A percentile compares a stretch with the other conserved stretches of the same genome.
Evolutionary conservation across 2,113 vertebrate genomes (phyloP).

Genomic region (Chitala chitala): DNA sequence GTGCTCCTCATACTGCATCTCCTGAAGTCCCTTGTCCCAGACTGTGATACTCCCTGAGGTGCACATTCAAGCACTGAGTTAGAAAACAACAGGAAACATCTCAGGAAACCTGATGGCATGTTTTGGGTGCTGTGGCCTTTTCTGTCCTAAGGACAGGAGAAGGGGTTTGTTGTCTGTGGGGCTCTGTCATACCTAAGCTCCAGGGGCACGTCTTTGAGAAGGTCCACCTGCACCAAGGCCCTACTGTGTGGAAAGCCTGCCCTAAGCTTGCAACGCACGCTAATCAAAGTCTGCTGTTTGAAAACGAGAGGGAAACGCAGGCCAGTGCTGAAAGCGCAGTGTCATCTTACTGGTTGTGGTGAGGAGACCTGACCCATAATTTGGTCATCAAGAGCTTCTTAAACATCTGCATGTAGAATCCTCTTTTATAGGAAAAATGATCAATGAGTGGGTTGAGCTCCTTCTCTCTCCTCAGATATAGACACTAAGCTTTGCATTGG

Average conservation of each 20-base stretch:
- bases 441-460: not conserved
- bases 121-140: not conserved
- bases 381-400: not conserved
- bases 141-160: not conserved
- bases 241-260: not conserved
- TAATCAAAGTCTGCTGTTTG: not conserved
- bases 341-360: not conserved
- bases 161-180: too few relatives aligned
- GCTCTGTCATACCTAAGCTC: too few relatives aligned
- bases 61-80: not conserved
- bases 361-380: not conserved
- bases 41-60: too few relatives aligned
- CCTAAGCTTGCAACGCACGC: not conserved
- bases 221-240: not conserved
- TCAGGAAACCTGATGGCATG: not conserved
- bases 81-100: not conserved
- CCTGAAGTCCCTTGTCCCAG: not conserved
- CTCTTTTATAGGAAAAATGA: not conserved
- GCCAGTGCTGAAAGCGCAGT: not conserved
- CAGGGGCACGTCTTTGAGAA: not conserved
- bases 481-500: not conserved
- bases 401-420: not conserved
- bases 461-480: not conserved
- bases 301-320: not conserved
- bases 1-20: too few relatives aligned